A percentile compares a stretch with the other conserved stretches of the same genome.
Evolutionary conservation across 2,888 invertebrate genomes (phyloP).

Genomic region (Limnephilus auricula): DNA sequence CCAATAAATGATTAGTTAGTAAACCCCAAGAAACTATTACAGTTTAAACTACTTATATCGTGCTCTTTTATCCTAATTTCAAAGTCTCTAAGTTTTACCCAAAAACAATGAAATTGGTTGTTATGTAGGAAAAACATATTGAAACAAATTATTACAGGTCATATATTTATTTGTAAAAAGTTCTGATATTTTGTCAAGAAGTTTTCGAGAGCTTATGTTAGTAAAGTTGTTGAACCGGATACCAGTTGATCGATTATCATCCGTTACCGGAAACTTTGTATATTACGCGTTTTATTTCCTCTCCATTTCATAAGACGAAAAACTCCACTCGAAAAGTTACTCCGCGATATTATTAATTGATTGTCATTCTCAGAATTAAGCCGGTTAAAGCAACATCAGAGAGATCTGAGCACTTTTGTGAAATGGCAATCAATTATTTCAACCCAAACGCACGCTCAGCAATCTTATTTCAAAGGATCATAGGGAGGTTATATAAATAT

Average conservation of each 20-base stretch:
- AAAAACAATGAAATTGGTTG: not conserved
- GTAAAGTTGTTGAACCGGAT: constrained; percentile 58
- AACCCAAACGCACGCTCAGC: not conserved
- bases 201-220: constrained; percentile 41
- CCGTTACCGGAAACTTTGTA: constrained; percentile 49
- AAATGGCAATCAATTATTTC: not conserved
- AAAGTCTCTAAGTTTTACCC: no score
- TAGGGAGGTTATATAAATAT: no score
- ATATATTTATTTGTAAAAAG: constrained; percentile 18
- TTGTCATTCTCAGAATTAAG: not conserved
- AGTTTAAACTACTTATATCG: no score
- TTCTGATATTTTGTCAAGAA: constrained; percentile 34
- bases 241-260: constrained; percentile 62
- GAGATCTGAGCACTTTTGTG: not conserved
- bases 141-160: no score
- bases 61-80: no score
- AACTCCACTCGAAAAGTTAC: not conserved
- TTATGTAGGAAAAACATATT: not conserved
- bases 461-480: no score
- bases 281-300: not conserved
- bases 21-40: no score
- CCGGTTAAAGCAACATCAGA: not conserved
- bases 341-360: not conserved
- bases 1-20: no score
- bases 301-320: not conserved